phyloP scores from a whole-genome alignment of 1,140 invertebrate species.

The Rhagoletis pomonella region DNA sequence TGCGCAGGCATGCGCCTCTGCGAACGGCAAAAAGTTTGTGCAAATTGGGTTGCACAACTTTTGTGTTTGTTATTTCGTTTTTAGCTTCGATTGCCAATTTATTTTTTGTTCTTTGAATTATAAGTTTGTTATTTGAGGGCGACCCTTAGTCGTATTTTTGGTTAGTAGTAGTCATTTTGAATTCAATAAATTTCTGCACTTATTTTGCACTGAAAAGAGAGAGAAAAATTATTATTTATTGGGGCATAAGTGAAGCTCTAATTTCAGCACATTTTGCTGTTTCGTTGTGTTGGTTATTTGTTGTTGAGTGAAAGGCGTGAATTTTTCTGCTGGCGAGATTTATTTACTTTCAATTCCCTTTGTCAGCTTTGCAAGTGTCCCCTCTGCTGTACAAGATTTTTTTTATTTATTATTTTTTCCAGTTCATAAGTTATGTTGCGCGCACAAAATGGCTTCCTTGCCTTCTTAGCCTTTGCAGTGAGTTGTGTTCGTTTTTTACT shows the following conservation, averaged over 20 bases:
- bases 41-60: neutral
- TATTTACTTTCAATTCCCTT: neutral
- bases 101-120: neutral
- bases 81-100: neutral
- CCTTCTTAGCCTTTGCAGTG: constrained; percentile 2
- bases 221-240: neutral
- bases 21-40: neutral
- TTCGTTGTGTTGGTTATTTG: neutral
- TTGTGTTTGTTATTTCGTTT: neutral
- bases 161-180: neutral
- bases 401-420: constrained; percentile 13
- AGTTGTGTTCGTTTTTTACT: neutral
- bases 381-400: neutral
- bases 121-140: neutral
- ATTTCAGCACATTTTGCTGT: neutral
- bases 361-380: neutral
- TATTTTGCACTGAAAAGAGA: neutral
- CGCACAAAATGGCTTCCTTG: constrained; percentile 45
- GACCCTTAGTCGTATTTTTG: neutral
- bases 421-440: neutral
- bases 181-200: neutral
- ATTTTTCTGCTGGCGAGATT: neutral
- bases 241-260: too few species aligned
- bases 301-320: neutral
- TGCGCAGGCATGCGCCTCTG: neutral